Evolutionary conservation across 2,797 vertebrate genomes (phyloP).

Genomic region (Protonibea diacanthus): DNA sequence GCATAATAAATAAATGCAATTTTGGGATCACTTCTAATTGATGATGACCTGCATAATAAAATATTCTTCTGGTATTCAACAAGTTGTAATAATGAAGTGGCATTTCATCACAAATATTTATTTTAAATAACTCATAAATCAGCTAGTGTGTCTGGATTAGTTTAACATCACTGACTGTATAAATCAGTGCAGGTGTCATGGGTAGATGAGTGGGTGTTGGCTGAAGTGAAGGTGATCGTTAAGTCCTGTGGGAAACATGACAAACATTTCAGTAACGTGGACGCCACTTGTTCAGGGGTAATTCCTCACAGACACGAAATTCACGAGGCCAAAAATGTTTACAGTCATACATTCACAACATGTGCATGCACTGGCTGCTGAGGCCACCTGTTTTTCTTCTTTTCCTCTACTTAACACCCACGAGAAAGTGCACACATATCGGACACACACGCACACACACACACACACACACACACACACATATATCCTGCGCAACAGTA

Average conservation of each 20-base stretch:
- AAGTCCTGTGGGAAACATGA: constrained; percentile 66
- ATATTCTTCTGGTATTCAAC: not conserved
- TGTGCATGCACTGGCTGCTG: constrained; percentile 38
- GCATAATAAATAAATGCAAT: not conserved
- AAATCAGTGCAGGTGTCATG: not conserved
- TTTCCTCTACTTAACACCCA: constrained; percentile 31
- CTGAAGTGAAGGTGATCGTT: not conserved
- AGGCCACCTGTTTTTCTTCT: constrained; percentile 65
- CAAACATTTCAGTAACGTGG: constrained; percentile 59
- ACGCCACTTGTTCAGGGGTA: constrained; percentile 44
- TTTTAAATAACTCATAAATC: no score
- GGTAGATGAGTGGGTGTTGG: not conserved
- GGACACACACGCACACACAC: constrained; percentile 33
- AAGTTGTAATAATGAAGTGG: not conserved
- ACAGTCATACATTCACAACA: constrained; percentile 49
- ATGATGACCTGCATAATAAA: not conserved
- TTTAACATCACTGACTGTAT: not conserved
- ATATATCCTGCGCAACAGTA: constrained; percentile 61
- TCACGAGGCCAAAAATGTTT: constrained; percentile 42
- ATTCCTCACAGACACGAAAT: constrained; percentile 25
- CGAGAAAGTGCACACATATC: not conserved
- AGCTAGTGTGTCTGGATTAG: not conserved
- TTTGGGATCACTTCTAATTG: not conserved
- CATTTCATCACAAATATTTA: not conserved
- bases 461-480: not conserved